Conservation (phyloP, 1,140 invertebrate species). For the Vanessa atalanta region DNA sequence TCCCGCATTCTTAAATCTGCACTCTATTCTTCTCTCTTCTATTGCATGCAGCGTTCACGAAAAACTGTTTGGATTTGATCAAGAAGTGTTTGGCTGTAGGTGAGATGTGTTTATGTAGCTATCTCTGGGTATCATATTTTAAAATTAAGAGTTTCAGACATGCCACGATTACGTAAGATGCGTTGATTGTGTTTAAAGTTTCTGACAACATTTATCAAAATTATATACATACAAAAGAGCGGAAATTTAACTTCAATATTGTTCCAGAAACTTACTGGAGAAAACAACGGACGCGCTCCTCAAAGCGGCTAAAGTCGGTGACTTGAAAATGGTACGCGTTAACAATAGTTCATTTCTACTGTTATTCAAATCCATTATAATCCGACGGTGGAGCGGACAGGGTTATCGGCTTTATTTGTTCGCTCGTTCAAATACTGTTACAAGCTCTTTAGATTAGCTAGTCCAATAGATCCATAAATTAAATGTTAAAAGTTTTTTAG, state of each 20-base stretch:
- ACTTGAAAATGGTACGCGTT: slow-evolving; percentile 76
- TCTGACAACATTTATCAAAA: not conserved
- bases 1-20: slow-evolving; percentile 49
- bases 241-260: slow-evolving; percentile 43
- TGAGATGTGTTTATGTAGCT: slow-evolving; percentile 70
- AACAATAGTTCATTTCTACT: slow-evolving; percentile 23
- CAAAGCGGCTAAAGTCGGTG: slow-evolving; percentile 84
- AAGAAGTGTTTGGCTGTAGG: slow-evolving; percentile 87
- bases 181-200: not conserved
- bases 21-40: slow-evolving; percentile 74
- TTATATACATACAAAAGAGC: slow-evolving; percentile 6
- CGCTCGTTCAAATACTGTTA: not conserved
- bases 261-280: slow-evolving; percentile 84
- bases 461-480: too few species aligned
- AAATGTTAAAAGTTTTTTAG: too few species aligned
- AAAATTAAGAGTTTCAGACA: not conserved
- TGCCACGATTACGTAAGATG: too few species aligned
- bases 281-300: slow-evolving; percentile 90
- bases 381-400: not conserved
- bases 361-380: slow-evolving; percentile 16
- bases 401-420: not conserved
- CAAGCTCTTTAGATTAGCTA: too few species aligned
- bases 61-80: slow-evolving; percentile 87
- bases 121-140: slow-evolving; percentile 3
- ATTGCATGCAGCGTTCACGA: slow-evolving; percentile 88